Conservation (phyloP, 2,797 vertebrate species). For the Anableps anableps region DNA sequence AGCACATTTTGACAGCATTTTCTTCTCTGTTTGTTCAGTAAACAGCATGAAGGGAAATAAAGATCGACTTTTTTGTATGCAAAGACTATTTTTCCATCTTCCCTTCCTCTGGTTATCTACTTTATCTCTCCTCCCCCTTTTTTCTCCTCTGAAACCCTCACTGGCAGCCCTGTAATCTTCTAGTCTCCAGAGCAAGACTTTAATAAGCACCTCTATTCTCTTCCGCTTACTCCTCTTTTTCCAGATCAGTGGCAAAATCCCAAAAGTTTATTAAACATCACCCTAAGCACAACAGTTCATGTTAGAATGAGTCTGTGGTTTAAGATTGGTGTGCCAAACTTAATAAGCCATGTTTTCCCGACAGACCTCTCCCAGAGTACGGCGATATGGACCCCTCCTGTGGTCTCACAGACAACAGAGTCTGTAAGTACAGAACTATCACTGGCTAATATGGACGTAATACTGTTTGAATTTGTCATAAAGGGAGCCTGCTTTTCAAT, state of each 20-base stretch:
- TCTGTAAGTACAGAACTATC: constrained; percentile 83
- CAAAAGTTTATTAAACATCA: background rate
- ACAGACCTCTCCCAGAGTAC: constrained; percentile 91
- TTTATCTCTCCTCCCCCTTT: constrained; percentile 2
- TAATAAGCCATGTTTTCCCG: constrained; percentile 8
- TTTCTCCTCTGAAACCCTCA: constrained; percentile 12
- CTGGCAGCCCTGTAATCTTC: constrained; percentile 47
- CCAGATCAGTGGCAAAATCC: constrained; percentile 44
- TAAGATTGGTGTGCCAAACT: background rate
- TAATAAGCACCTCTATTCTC: constrained; percentile 32
- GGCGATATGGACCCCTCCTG: constrained; percentile 89
- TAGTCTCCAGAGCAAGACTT: constrained; percentile 43
- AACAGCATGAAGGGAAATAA: background rate
- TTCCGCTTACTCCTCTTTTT: constrained; percentile 36
- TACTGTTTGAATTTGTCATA: background rate
- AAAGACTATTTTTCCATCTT: constrained; percentile 6
- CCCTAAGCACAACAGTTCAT: constrained; percentile 7
- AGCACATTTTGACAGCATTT: background rate
- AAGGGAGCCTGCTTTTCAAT: background rate
- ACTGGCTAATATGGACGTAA: background rate
- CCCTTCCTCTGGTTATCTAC: constrained; percentile 1
- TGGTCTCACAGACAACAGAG: constrained; percentile 83
- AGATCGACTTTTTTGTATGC: constrained; percentile 19
- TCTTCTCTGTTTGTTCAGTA: background rate
- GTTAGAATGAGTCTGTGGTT: background rate